These are phyloP conservation scores for Antitype chi DNA, from an alignment of 2,888 invertebrate species.

Conservation along the genomic window DNA sequence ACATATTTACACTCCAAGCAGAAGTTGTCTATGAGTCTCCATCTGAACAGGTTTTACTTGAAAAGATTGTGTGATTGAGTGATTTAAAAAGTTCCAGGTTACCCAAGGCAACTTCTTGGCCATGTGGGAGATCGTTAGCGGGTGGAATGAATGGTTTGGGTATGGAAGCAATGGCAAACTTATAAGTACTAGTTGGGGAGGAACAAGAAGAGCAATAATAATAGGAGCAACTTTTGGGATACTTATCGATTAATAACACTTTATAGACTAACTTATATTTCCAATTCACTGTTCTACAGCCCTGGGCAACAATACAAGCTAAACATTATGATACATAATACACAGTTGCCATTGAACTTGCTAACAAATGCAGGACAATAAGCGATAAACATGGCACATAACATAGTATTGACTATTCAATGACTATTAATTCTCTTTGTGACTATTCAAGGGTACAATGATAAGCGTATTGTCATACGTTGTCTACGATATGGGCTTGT, in stretches of 20 bases:
- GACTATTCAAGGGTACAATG: slow-evolving; percentile 51
- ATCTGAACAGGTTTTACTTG: too few relatives aligned
- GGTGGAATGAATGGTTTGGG: neutral
- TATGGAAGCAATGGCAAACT: neutral
- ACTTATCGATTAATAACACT: neutral
- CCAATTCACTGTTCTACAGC: slow-evolving; percentile 14
- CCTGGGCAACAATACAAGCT: slow-evolving; percentile 23
- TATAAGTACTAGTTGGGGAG: neutral
- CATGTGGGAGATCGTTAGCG: neutral
- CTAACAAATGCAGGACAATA: slow-evolving; percentile 54
- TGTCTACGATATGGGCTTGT: slow-evolving; percentile 15
- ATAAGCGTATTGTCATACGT: slow-evolving; percentile 22
- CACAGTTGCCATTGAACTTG: slow-evolving; percentile 51
- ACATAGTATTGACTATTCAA: slow-evolving; percentile 37
- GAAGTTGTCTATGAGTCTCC: too few relatives aligned
- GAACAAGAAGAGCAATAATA: neutral
- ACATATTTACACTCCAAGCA: too few relatives aligned
- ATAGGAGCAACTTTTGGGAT: neutral
- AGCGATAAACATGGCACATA: slow-evolving; percentile 46
- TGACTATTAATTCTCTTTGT: too few relatives aligned
- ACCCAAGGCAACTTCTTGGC: too few relatives aligned
- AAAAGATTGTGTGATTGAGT: too few relatives aligned
- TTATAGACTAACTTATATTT: neutral
- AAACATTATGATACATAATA: slow-evolving; percentile 32
- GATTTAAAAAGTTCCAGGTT: too few relatives aligned